A percentile compares a stretch with the other conserved stretches of the same genome.
phyloP scores from a whole-genome alignment of 2,888 invertebrate species.

The Electrophaes corylata region DNA sequence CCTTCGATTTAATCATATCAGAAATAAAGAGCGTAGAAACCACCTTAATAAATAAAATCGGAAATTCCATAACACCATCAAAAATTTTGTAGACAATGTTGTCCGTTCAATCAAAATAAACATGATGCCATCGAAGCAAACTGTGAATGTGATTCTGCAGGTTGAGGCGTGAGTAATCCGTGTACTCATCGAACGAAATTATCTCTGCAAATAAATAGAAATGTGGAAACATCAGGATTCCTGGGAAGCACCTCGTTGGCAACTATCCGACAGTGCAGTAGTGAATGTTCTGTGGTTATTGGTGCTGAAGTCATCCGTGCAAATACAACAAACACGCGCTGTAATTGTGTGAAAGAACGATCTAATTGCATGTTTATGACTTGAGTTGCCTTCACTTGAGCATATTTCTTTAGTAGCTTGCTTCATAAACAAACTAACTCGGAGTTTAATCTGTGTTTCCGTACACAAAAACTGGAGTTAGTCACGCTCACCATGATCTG shows the following conservation, averaged over 20 bases:
- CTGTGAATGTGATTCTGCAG: slow-evolving; percentile 25
- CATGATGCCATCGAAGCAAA: slow-evolving; percentile 22
- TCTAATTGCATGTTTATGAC: slow-evolving; percentile 14
- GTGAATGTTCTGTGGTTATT: slow-evolving; percentile 6
- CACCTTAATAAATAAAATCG: slow-evolving; percentile 12
- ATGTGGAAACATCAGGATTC: slow-evolving; percentile 30
- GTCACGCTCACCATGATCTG: background rate
- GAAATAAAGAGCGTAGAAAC: background rate
- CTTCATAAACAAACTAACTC: background rate
- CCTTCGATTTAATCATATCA: no score
- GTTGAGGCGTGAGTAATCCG: slow-evolving; percentile 26
- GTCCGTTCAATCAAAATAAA: slow-evolving; percentile 30
- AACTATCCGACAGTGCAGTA: slow-evolving; percentile 11
- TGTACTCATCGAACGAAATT: slow-evolving; percentile 20
- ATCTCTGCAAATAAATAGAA: slow-evolving; percentile 28
- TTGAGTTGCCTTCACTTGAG: slow-evolving; percentile 3
- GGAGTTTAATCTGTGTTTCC: background rate
- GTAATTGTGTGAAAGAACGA: slow-evolving; percentile 14
- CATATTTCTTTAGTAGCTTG: background rate
- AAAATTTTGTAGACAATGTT: slow-evolving; percentile 13
- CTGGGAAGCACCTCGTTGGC: slow-evolving; percentile 37
- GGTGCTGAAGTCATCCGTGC: slow-evolving; percentile 39
- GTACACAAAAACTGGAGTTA: background rate
- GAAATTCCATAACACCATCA: slow-evolving; percentile 10
- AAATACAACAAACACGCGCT: slow-evolving; percentile 30